Evolutionary conservation across 2,113 vertebrate genomes (phyloP).

Genomic region (Callipepla californica): DNA sequence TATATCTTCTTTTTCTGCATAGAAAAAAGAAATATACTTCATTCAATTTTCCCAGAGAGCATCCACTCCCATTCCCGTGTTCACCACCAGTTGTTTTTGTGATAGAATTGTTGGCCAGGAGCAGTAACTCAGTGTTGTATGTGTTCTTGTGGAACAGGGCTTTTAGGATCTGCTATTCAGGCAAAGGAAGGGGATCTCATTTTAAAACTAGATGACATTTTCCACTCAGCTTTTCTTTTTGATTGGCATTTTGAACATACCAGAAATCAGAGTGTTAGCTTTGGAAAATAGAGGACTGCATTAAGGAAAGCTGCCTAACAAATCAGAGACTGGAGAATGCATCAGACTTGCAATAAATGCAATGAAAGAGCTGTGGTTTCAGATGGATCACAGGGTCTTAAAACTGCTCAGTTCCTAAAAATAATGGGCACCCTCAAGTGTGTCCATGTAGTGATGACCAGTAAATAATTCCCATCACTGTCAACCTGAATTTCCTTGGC

Average conservation of each 20-base stretch:
- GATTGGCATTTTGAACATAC: neutral
- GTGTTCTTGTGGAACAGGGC: conserved; percentile 6
- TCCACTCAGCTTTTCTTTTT: neutral
- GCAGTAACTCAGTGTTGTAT: neutral
- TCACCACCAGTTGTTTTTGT: neutral
- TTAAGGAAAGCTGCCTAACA: neutral
- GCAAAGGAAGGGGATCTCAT: neutral
- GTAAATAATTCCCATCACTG: no score
- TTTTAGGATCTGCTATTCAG: neutral
- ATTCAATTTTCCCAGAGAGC: neutral
- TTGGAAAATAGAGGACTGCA: neutral
- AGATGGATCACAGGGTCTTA: neutral
- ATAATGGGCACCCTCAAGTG: neutral
- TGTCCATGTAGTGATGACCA: no score
- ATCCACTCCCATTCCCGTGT: neutral
- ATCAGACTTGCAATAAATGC: neutral
- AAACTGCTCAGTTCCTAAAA: neutral
- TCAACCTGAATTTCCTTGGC: no score
- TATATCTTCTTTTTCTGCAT: no score
- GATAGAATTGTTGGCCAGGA: neutral
- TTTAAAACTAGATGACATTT: conserved; percentile 11
- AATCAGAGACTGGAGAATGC: neutral
- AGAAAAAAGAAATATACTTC: neutral
- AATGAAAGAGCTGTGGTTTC: neutral
- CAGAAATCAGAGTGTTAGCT: neutral